These are phyloP conservation scores for Drosophila grimshawi DNA, from an alignment of 1,140 invertebrate genomes.

Conservation along the genomic window DNA sequence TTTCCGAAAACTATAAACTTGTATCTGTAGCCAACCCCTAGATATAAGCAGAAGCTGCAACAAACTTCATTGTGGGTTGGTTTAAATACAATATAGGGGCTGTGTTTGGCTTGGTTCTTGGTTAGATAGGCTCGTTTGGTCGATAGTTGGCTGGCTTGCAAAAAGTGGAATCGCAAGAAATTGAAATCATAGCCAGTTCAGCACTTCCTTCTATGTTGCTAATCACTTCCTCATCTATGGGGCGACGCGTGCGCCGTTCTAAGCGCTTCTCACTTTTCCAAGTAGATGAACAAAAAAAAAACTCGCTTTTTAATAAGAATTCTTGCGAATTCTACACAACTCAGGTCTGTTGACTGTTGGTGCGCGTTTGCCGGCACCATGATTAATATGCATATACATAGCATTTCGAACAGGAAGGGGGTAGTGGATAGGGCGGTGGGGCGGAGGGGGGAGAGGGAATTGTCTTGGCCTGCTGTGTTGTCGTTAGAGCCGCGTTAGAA, in stretches of 20 bases:
- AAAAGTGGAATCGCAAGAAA: constrained; percentile 52
- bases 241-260: constrained; percentile 71
- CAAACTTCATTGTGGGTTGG: too few species aligned
- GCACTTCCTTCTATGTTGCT: constrained; percentile 56
- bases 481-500: constrained; percentile 74
- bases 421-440: not conserved
- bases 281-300: constrained; percentile 42
- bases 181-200: constrained; percentile 47
- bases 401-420: not conserved
- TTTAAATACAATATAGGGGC: not conserved
- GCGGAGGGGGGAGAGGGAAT: not conserved
- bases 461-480: constrained; percentile 36
- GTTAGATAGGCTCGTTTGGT: constrained; percentile 17
- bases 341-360: constrained; percentile 19
- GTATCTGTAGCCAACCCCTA: too few species aligned
- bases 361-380: constrained; percentile 29
- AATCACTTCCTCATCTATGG: constrained; percentile 56
- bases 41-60: too few species aligned
- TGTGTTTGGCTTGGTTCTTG: constrained; percentile 18
- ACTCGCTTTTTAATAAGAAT: constrained; percentile 81
- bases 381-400: constrained; percentile 56
- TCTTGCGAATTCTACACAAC: constrained; percentile 71
- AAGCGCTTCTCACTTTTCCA: constrained; percentile 77
- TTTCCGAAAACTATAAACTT: too few species aligned
- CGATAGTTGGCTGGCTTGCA: constrained; percentile 17